Base-by-base conservation (phyloP, 2,113 vertebrate genomes). In the Aldabrachelys gigantea region DNA sequence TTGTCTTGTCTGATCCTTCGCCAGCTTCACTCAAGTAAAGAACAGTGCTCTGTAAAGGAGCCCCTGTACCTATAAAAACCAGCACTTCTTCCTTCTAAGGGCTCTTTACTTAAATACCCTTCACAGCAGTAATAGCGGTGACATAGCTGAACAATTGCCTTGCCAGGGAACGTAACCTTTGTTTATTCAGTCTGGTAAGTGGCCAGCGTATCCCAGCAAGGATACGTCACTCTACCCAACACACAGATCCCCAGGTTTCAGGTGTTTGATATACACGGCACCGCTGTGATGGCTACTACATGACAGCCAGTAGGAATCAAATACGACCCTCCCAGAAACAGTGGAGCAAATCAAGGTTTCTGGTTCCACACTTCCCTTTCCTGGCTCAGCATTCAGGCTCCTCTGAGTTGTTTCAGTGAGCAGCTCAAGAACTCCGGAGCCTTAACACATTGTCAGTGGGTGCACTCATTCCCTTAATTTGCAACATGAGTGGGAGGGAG, bases 201-300 rank as follows among this genome's bases (percentile, higher is more conserved):
- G 80, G 19, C 21, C 35, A 76, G 4, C 47, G n/a, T 12, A 3
- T 7, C 14, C 11, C 84, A 52, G 12, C 14, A 25, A 78, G 16
- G 91, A 85, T 8, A 82, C 22, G 41, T 49, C 3, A 35, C 21
- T 19, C 41, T 4, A 62, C 65, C 9, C 79, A 24, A 29, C 10
- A 52, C 6, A 31, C 16, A 59, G 1, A 0, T 2, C 9, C 2
- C 27, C 17, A 76, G 1, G 24, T 85, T 69, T 12, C 3, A 22
- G 1, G 0, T 17, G 7, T 16, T 76, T 54, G 27, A 1, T 19
- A 49, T 2, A 89, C 24, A 14, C 0, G 0, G 5, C 22, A n/a
- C 65, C 47, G 8, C 17, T 27, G 10, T 31, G 49, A 44, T 27
- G 29, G 12, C 27, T 91, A 10, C n/a, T 53, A 7, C 16, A 62